These are phyloP conservation scores for Columbina picui DNA, from an alignment of 2,113 vertebrate genomes.

Conservation along the genomic window DNA sequence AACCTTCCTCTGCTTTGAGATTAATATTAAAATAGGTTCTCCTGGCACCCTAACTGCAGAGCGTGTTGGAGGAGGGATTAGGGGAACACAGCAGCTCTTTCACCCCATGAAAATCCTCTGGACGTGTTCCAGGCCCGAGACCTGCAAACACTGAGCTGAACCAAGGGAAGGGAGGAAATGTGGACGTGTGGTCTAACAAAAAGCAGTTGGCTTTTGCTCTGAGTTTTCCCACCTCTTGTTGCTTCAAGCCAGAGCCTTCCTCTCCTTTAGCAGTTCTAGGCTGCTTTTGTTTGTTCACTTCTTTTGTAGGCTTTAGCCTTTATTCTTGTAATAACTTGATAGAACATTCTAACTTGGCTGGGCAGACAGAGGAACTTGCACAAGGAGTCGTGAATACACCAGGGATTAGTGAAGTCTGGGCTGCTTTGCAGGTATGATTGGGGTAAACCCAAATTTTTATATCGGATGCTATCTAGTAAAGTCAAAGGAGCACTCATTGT, in stretches of 20 bases:
- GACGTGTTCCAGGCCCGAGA: not conserved
- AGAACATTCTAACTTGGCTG: not conserved
- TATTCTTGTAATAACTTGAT: not conserved
- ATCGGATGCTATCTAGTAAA: not conserved
- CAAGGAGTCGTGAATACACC: not conserved
- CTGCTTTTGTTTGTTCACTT: not conserved
- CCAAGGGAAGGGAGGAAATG: not conserved
- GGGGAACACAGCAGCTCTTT: slow-evolving; percentile 53
- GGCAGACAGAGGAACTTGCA: not conserved
- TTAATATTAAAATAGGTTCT: slow-evolving; percentile 1
- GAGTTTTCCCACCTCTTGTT: not conserved
- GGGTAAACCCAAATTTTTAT: not conserved
- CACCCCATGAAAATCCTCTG: slow-evolving; percentile 41
- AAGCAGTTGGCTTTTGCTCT: not conserved
- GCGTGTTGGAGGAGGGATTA: not conserved
- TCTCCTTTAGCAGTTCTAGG: not conserved
- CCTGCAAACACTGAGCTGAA: not conserved
- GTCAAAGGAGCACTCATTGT: not conserved
- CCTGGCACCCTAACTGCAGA: not conserved
- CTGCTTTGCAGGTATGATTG: not conserved
- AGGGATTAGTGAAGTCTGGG: not conserved
- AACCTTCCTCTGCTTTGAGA: not conserved
- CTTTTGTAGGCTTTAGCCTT: not conserved
- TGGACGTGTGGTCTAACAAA: not conserved
- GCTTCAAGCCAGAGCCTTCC: not conserved